Evolutionary conservation across 2,113 vertebrate genomes (phyloP).

Genomic region (Peromyscus leucopus): DNA sequence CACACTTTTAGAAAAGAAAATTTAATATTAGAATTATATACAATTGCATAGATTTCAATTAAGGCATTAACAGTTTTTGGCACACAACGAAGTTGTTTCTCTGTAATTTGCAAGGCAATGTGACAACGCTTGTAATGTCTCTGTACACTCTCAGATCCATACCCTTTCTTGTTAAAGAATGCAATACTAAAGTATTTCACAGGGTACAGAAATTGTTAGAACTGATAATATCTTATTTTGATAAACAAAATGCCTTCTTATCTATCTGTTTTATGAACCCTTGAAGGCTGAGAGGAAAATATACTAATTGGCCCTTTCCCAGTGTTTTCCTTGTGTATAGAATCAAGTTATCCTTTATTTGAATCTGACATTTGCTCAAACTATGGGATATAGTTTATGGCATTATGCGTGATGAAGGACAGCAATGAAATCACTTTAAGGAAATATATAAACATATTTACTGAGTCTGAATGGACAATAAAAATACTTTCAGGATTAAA

Average conservation of each 20-base stretch:
- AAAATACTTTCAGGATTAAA: slow-evolving; percentile 56
- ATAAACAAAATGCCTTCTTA: slow-evolving; percentile 19
- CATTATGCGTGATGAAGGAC: slow-evolving; percentile 65
- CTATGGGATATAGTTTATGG: slow-evolving; percentile 54
- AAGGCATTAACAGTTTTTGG: slow-evolving; percentile 51
- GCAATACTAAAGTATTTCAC: slow-evolving; percentile 1
- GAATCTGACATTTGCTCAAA: slow-evolving; percentile 60
- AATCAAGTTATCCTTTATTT: slow-evolving; percentile 47
- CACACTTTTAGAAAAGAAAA: slow-evolving; percentile 44
- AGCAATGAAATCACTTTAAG: slow-evolving; percentile 68
- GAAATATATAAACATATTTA: slow-evolving; percentile 66
- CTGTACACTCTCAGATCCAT: slow-evolving; percentile 26
- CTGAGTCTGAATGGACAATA: slow-evolving; percentile 40
- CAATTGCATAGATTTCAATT: slow-evolving; percentile 62
- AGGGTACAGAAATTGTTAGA: neutral
- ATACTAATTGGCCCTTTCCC: neutral
- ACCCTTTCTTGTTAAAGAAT: slow-evolving; percentile 62
- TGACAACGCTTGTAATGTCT: neutral
- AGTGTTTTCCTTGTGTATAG: slow-evolving; percentile 1
- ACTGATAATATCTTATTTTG: slow-evolving; percentile 57
- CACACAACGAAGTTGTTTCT: slow-evolving; percentile 38
- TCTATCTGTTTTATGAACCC: slow-evolving; percentile 52
- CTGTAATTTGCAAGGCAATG: slow-evolving; percentile 41
- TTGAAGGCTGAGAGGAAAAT: slow-evolving; percentile 22
- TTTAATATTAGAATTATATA: slow-evolving; percentile 36